Percentiles rank a stretch among this genome's conserved stretches.
Evolutionary conservation across 2,888 invertebrate genomes (phyloP).

Genomic region (Limenitis arthemis): DNA sequence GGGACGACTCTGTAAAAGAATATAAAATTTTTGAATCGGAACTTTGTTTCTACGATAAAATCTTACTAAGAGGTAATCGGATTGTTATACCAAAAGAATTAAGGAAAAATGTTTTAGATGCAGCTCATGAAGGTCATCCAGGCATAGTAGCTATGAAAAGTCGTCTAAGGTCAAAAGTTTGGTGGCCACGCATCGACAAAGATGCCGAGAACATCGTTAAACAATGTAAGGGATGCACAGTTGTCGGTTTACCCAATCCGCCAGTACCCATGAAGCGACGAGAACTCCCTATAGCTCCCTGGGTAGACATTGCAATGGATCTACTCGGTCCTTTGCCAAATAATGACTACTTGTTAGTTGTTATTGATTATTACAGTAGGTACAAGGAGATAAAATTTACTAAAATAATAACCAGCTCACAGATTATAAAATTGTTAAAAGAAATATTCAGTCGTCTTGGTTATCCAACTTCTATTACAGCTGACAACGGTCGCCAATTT

Average conservation of each 20-base stretch:
- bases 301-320: conserved; percentile 28
- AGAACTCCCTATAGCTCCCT: conserved; percentile 21
- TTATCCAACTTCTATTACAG: conserved; percentile 19
- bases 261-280: conserved; percentile 23
- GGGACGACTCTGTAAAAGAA: conserved; percentile 20
- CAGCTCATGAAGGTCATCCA: conserved; percentile 35
- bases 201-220: conserved; percentile 24
- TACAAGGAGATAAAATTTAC: conserved; percentile 26
- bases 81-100: conserved; percentile 10
- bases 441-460: conserved; percentile 27
- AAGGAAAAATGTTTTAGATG: conserved; percentile 17
- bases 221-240: conserved; percentile 23
- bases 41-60: conserved; percentile 29
- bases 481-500: conserved; percentile 28
- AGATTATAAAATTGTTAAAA: conserved; percentile 23
- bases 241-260: conserved; percentile 19
- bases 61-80: conserved; percentile 21
- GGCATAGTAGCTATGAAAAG: conserved; percentile 37
- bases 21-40: conserved; percentile 31
- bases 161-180: conserved; percentile 35
- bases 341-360: conserved; percentile 23
- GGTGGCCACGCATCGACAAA: conserved; percentile 36
- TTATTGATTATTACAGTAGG: conserved; percentile 27
- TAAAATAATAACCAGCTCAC: conserved; percentile 10
- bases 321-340: conserved; percentile 25